Base-by-base conservation (phyloP, 2,888 invertebrate species). In the Diaperis boleti region DNA sequence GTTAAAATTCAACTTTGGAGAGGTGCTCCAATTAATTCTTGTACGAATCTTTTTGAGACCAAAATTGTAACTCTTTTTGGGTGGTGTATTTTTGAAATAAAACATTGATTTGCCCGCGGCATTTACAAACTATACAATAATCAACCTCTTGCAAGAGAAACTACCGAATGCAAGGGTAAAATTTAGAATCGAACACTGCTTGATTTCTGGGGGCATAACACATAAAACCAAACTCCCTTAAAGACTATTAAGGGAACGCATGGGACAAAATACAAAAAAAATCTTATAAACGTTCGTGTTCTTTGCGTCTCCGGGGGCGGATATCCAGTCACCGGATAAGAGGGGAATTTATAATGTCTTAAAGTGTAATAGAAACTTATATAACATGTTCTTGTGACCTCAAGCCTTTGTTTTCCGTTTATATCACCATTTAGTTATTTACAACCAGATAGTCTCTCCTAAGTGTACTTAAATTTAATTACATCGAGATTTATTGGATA, bases 281-380 rank as follows among this genome's bases (percentile, higher is more conserved):
- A 68, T 59, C 61, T 64, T 64, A 64, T 66, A 66, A 64, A 55
- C 64, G 59, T 59, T 59, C 52, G 55, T 64, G 64, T 62, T 61
- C 59, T 26, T 39, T 17, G 29, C 44, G 44, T 61, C 69, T 62
- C 68, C 35, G 41, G 67, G 62, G 69, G 55, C 45, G 62, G 62
- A 63, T 69, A 68, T 69, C 69, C 69, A 66, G 68, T 62, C 65
- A 64, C 68, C 66, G 66, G 66, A 69, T 67, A 65, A 65, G 65
- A 57, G 61, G 65, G 63, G 71, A 70, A 70, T 71, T 69, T 71
- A 70, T 70, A 71, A 71, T 71, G 65, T 60, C 66, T 66, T 64
- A 65, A 65, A 64, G 54, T 65, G 65, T 65, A 62, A 62, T 65
- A 59, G 65, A 65, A 62, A 59, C 52, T 62, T 64, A 60, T 60